Percentiles rank a stretch among this genome's conserved stretches.
phyloP scores from a whole-genome alignment of 2,797 vertebrate species.

The Pogonophryne albipinna region DNA sequence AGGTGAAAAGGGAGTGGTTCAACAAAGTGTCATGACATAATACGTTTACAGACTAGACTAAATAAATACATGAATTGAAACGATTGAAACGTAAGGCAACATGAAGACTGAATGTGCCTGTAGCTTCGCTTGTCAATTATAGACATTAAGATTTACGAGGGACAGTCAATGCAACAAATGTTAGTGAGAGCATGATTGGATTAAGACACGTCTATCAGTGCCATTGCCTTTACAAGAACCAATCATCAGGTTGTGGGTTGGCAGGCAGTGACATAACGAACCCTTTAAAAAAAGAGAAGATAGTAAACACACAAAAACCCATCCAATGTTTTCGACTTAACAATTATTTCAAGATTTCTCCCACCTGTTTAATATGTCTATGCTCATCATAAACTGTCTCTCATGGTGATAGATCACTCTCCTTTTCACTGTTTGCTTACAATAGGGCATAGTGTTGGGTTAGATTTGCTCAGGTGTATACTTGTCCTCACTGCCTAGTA shows the following conservation, averaged over 20 bases:
- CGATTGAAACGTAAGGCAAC: background rate
- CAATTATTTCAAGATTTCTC: background rate
- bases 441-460: background rate
- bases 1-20: background rate
- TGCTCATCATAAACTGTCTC: background rate
- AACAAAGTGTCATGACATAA: background rate
- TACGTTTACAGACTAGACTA: background rate
- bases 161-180: background rate
- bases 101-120: too few species aligned
- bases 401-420: background rate
- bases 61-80: background rate
- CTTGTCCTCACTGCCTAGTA: background rate
- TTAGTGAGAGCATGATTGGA: constrained; percentile 4
- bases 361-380: background rate
- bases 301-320: background rate
- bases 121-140: background rate
- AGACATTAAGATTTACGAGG: background rate
- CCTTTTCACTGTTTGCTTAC: background rate
- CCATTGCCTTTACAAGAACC: constrained; percentile 5
- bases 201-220: background rate
- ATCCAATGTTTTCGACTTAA: rapidly evolving
- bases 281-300: background rate
- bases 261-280: background rate
- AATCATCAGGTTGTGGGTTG: constrained; percentile 28
- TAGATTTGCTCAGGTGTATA: background rate